phyloP scores from a whole-genome alignment of 2,113 vertebrate genomes.

The Erpornis zantholeuca region DNA sequence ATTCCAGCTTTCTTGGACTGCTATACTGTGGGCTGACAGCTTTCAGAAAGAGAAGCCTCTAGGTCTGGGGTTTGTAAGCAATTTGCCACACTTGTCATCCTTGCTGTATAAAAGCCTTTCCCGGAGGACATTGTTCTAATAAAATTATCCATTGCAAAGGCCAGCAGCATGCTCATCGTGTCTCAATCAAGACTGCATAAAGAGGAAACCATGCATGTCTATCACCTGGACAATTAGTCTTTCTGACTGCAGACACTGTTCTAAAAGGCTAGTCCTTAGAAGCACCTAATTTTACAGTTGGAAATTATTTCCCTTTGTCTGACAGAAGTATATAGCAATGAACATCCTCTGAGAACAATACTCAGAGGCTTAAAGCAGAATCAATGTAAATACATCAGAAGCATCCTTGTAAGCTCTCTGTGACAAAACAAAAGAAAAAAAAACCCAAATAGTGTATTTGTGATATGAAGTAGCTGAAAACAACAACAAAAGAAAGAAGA shows the following conservation, averaged over 20 bases:
- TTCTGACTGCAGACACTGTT: constrained; percentile 29
- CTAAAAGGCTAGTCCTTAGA: constrained; percentile 28
- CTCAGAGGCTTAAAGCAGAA: not conserved
- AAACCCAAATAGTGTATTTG: not conserved
- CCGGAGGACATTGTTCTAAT: constrained; percentile 47
- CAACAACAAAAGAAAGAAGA: not conserved
- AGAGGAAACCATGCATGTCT: constrained; percentile 54
- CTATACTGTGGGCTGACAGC: not conserved
- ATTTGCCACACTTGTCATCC: constrained; percentile 64
- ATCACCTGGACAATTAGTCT: constrained; percentile 56
- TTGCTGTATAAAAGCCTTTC: constrained; percentile 60
- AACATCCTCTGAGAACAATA: not conserved
- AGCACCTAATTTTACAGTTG: constrained; percentile 46
- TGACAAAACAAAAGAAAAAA: not conserved
- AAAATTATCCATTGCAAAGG: constrained; percentile 55
- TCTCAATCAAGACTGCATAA: constrained; percentile 57
- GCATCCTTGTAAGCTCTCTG: not conserved
- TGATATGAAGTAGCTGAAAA: not conserved
- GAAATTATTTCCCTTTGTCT: constrained; percentile 50
- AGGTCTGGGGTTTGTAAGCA: constrained; percentile 27
- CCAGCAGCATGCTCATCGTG: constrained; percentile 31
- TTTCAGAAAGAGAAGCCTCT: not conserved
- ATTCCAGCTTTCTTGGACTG: not conserved
- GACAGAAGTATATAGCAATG: constrained; percentile 11
- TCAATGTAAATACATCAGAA: not conserved